A percentile compares a stretch with the other conserved stretches of the same genome.
phyloP scores from a whole-genome alignment of 2,888 invertebrate genomes.

The Leucozona laternaria region DNA sequence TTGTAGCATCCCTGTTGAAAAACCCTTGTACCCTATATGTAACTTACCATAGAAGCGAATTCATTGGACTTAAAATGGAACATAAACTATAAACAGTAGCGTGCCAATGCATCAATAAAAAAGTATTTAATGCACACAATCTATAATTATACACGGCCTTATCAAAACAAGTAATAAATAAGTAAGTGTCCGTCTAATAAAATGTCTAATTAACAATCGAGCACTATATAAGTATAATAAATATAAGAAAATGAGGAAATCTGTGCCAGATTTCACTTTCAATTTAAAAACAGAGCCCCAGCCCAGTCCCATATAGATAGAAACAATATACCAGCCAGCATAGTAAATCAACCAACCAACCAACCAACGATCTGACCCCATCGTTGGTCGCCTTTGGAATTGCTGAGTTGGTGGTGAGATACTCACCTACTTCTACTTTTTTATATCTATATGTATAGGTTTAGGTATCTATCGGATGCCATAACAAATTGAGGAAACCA shows the following conservation, averaged over 20 bases:
- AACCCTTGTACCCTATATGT: no score
- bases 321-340: no score
- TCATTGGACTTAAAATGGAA: slow-evolving; percentile 44
- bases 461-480: slow-evolving; percentile 33
- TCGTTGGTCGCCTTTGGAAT: slow-evolving; percentile 21
- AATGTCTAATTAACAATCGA: slow-evolving; percentile 53
- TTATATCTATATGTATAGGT: no score
- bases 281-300: slow-evolving; percentile 15
- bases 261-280: slow-evolving; percentile 67
- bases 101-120: not conserved
- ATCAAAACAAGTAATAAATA: slow-evolving; percentile 69
- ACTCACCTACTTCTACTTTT: slow-evolving; percentile 39
- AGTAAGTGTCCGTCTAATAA: slow-evolving; percentile 61
- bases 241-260: slow-evolving; percentile 62
- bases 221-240: slow-evolving; percentile 18
- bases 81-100: slow-evolving; percentile 9
- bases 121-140: slow-evolving; percentile 1
- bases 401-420: slow-evolving; percentile 12
- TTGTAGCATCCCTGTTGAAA: no score
- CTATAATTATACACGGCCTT: slow-evolving; percentile 55
- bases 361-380: slow-evolving; percentile 54
- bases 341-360: no score
- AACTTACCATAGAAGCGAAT: slow-evolving; percentile 5
- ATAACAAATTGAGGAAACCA: slow-evolving; percentile 53
- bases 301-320: not conserved